Conservation (phyloP, 2,113 vertebrate species). For the Heterochromis multidens region DNA sequence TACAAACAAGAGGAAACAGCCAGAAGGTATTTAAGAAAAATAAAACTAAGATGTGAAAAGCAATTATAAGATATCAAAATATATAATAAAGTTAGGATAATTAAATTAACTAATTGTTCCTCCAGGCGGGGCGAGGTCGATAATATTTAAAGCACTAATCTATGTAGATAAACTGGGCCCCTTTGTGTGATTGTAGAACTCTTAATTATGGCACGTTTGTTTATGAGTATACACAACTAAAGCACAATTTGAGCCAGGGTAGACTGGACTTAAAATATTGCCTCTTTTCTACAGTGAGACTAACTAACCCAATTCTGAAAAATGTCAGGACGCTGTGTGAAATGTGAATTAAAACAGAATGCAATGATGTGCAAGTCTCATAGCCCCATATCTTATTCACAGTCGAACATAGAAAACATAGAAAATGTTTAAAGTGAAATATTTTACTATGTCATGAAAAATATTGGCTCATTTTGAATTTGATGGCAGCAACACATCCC, state of each 20-base stretch:
- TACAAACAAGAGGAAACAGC: background rate
- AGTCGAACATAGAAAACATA: too few species aligned
- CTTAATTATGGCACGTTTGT: background rate
- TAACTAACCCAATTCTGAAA: background rate
- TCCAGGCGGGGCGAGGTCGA: background rate
- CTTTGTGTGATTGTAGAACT: background rate
- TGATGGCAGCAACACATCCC: too few species aligned
- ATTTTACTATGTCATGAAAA: too few species aligned
- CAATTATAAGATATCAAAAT: background rate
- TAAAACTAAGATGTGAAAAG: background rate
- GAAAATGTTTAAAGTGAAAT: too few species aligned
- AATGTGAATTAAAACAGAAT: background rate
- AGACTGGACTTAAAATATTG: background rate
- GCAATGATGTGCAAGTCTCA: background rate
- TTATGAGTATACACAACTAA: background rate
- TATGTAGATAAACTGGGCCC: background rate
- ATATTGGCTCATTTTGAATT: too few species aligned
- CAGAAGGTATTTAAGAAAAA: too few species aligned
- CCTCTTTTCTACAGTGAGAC: background rate
- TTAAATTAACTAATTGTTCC: background rate
- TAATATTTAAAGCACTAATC: background rate
- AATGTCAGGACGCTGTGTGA: background rate
- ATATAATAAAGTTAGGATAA: background rate
- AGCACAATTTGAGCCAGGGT: background rate
- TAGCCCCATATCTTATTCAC: too few species aligned